Conservation (phyloP, 1,140 invertebrate species). For the Brachionus angularis region DNA sequence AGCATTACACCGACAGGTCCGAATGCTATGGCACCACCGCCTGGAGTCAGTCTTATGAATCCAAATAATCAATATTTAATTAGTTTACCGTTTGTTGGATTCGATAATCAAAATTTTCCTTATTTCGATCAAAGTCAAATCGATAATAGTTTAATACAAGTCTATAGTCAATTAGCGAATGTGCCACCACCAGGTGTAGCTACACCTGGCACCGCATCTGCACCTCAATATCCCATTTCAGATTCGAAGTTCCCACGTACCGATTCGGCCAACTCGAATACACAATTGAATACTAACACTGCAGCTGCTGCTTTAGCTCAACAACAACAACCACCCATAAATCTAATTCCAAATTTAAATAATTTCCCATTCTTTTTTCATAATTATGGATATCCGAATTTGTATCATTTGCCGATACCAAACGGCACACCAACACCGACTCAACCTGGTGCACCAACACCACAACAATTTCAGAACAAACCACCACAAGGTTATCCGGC, state of each 20-base stretch:
- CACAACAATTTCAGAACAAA: constrained; percentile 23
- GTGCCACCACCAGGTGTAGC: constrained; percentile 29
- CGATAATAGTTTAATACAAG: constrained; percentile 30
- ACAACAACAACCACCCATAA: constrained; percentile 36
- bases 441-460: neutral
- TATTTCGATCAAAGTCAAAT: constrained; percentile 42
- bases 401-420: constrained; percentile 34
- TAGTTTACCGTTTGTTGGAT: constrained; percentile 32
- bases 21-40: neutral
- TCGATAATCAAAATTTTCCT: constrained; percentile 37
- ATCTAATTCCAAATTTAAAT: constrained; percentile 32
- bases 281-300: neutral
- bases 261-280: neutral
- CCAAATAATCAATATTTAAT: constrained; percentile 38
- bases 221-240: neutral
- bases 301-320: neutral
- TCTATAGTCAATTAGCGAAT: constrained; percentile 40
- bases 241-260: constrained; percentile 34
- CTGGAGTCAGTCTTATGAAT: constrained; percentile 12
- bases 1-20: constrained; percentile 5
- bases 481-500: neutral
- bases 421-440: constrained; percentile 9
- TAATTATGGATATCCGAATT: constrained; percentile 28
- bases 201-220: neutral
- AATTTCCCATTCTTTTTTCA: constrained; percentile 41